Base-by-base conservation (phyloP, 2,888 invertebrate species). In the Ernsta delagoae region DNA sequence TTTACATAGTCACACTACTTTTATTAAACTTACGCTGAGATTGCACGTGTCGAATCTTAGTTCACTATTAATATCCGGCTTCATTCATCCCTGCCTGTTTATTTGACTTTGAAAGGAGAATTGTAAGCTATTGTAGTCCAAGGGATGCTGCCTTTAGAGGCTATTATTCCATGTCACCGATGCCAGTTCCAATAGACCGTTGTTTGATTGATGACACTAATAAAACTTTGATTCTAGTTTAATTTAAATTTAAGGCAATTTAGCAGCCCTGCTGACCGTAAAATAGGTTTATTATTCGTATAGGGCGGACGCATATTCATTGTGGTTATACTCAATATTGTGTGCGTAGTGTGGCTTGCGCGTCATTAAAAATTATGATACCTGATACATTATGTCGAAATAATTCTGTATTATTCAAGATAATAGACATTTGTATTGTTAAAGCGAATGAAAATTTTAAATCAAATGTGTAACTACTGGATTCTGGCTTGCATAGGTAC, bases 201-300 rank as follows among this genome's bases (percentile, higher is more conserved):
- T 84, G 83, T 91, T 92, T 92, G 92, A 93, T 93, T 93, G 92
- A 93, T 93, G 91, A 89, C 81, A 81, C 89, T 92, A 93, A 93
- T 92, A 93, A 92, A 91, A 91, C 87, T 88, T 90, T 87, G 91
- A 92, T 91, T 92, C 89, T 87, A 88, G 90, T 92, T 92, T 92
- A 92, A 93, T 93, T 93, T 93, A 88, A 92, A 92, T 92, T 92
- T 91, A 92, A 92, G 87, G 87, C 89, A 92, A 92, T 92, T 91
- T 90, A 86, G 83, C 84, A 81, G 78, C 83, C 85, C 83, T 79
- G 85, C 81, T 90, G 91, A 89, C 90, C 91, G 89, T 89, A 87
- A 87, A 90, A 90, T 88, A 81, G 82, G 81, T 88, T 89, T 84
- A 84, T 89, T 89, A 89, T 82, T 81, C 78, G 79, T 75, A 76